Evolutionary conservation across 2,113 vertebrate genomes (phyloP).

Genomic region (Cnemophilus loriae): DNA sequence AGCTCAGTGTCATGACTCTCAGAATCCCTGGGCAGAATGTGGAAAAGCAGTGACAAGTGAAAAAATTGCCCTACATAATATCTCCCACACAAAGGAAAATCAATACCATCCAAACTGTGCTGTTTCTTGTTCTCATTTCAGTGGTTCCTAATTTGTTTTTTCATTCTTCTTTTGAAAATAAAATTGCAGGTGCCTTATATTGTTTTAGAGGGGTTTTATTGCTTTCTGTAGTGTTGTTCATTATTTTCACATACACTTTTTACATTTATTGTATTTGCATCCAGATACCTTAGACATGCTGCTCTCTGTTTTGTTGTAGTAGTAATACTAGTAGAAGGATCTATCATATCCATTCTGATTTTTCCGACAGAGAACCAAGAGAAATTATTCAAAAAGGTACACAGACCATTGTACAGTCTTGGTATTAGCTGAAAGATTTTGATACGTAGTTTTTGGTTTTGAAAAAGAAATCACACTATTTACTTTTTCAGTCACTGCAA

Average conservation of each 20-base stretch:
- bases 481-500: not conserved
- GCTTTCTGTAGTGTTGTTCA: not conserved
- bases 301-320: not conserved
- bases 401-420: not conserved
- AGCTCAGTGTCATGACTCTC: not conserved
- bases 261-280: not conserved
- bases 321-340: not conserved
- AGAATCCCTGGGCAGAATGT: not conserved
- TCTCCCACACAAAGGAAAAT: not conserved
- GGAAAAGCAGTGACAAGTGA: not conserved
- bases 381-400: not conserved
- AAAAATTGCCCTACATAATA: conserved; percentile 34
- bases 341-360: not conserved
- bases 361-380: not conserved
- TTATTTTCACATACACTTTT: not conserved
- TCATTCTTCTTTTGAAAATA: not conserved
- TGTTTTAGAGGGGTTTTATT: not conserved
- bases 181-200: not conserved
- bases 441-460: not conserved
- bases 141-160: not conserved
- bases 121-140: not conserved
- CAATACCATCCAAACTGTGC: not conserved
- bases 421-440: not conserved
- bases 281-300: not conserved
- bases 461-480: not conserved